Conservation (phyloP, 92 coral and sea anemone species). For the Plumapathes pennacea region DNA sequence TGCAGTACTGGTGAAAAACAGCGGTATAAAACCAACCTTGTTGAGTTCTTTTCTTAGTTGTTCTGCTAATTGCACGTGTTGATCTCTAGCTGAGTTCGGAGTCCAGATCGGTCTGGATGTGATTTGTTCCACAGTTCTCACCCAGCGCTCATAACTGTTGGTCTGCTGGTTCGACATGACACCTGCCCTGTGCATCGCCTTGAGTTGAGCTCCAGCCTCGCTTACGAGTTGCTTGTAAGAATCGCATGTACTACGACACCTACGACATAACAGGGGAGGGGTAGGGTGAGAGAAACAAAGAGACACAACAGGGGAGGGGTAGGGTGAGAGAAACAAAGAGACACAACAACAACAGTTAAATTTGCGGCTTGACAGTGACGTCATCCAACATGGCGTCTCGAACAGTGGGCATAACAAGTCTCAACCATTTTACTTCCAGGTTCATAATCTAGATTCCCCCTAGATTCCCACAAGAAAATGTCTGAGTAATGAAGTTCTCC, state of each 20-base stretch:
- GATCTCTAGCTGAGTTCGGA: conserved; percentile 56
- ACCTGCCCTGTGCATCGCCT: conserved; percentile 66
- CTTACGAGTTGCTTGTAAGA: conserved; percentile 47
- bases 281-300: neutral
- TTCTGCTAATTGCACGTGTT: conserved; percentile 63
- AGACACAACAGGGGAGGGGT: no score
- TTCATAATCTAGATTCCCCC: no score
- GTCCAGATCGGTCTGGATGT: conserved; percentile 56
- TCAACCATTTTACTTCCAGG: no score
- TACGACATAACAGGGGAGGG: conserved; percentile 1
- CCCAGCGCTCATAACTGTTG: conserved; percentile 72
- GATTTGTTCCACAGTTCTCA: conserved; percentile 69
- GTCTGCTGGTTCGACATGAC: conserved; percentile 68
- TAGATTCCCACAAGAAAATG: no score
- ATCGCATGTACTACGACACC: conserved; percentile 72
- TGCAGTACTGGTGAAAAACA: no score
- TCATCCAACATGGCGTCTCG: no score
- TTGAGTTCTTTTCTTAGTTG: conserved; percentile 69
- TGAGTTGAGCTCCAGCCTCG: conserved; percentile 69
- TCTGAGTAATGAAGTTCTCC: no score
- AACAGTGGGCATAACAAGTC: no score
- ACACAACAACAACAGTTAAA: no score
- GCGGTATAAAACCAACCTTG: conserved; percentile 39
- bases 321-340: neutral
- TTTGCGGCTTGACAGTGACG: neutral